Conservation (phyloP, 2,888 invertebrate species). For the Drosophila mulleri region DNA sequence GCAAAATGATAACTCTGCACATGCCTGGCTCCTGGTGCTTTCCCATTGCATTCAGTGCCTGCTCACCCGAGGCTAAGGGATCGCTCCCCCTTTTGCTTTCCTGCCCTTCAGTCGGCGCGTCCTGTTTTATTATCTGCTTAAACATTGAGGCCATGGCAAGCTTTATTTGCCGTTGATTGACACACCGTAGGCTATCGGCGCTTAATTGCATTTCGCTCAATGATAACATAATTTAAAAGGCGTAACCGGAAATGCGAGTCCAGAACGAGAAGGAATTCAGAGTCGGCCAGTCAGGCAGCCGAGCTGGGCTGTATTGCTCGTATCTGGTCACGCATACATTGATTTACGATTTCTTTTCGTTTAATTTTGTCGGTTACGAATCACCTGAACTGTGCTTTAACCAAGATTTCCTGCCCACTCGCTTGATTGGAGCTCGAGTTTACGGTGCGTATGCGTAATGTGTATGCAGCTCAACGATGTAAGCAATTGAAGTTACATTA, state of each 20-base stretch:
- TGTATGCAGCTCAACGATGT: conserved; percentile 8
- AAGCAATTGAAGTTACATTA: conserved; percentile 3
- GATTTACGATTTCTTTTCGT: conserved; percentile 59
- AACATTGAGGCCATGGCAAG: conserved; percentile 54
- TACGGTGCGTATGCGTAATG: conserved; percentile 53
- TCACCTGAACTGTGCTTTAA: conserved; percentile 19
- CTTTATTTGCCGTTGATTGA: conserved; percentile 76
- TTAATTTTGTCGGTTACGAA: conserved; percentile 16
- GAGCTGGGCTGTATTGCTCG: background rate
- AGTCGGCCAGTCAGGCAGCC: background rate
- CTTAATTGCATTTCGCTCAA: conserved; percentile 83
- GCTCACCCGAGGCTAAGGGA: conserved; percentile 10
- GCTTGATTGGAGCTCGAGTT: conserved; percentile 11
- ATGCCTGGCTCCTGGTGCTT: conserved; percentile 48
- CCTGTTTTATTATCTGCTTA: conserved; percentile 66
- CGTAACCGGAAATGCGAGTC: conserved; percentile 60
- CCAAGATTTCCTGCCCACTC: conserved; percentile 15
- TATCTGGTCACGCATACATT: conserved; percentile 38
- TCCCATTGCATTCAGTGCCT: conserved; percentile 26
- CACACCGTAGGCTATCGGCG: conserved; percentile 80
- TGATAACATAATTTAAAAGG: conserved; percentile 79
- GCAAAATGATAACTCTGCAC: conserved; percentile 75
- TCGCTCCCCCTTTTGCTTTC: background rate
- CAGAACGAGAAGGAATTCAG: conserved; percentile 1
- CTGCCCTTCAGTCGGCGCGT: conserved; percentile 10